These are phyloP conservation scores for Oreochromis mossambicus DNA, from an alignment of 2,797 vertebrate species.

Conservation along the genomic window DNA sequence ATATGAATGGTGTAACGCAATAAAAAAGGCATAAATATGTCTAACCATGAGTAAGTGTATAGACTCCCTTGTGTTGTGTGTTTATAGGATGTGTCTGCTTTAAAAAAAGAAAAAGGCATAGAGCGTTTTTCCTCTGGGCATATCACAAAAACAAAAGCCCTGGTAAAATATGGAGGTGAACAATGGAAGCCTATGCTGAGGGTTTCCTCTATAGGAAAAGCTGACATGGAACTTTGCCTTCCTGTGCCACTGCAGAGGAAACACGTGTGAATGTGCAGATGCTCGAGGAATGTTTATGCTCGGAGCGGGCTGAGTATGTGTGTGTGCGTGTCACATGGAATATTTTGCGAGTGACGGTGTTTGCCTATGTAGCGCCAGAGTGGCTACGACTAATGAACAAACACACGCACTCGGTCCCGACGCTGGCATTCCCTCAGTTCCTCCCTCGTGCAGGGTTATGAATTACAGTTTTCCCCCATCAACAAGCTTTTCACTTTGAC, in stretches of 20 bases:
- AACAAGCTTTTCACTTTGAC: constrained; percentile 9
- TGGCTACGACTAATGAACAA: constrained; percentile 45
- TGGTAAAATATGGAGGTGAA: constrained; percentile 54
- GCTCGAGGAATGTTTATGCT: constrained; percentile 70
- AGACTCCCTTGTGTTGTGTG: constrained; percentile 15
- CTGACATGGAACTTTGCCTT: constrained; percentile 71
- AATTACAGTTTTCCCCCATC: constrained; percentile 17
- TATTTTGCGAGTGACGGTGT: constrained; percentile 48
- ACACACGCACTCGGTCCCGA: constrained; percentile 7
- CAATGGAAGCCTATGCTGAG: constrained; percentile 66
- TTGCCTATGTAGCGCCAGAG: constrained; percentile 58
- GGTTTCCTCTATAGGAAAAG: constrained; percentile 72
- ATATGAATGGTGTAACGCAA: not conserved
- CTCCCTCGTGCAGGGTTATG: constrained; percentile 2
- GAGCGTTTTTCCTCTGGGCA: constrained; percentile 31
- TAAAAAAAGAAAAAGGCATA: constrained; percentile 23
- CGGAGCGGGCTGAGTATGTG: not conserved
- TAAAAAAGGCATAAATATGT: not conserved
- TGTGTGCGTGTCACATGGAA: constrained; percentile 57
- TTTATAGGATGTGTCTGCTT: constrained; percentile 28
- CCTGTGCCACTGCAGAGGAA: constrained; percentile 69
- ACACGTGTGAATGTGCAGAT: constrained; percentile 77
- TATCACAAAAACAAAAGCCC: constrained; percentile 63
- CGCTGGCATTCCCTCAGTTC: not conserved
- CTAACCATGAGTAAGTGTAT: not conserved